Percentiles rank a stretch among this genome's conserved stretches.
Evolutionary conservation across 2,113 vertebrate species (phyloP).

Genomic region (Cyanoramphus novaezelandiae): DNA sequence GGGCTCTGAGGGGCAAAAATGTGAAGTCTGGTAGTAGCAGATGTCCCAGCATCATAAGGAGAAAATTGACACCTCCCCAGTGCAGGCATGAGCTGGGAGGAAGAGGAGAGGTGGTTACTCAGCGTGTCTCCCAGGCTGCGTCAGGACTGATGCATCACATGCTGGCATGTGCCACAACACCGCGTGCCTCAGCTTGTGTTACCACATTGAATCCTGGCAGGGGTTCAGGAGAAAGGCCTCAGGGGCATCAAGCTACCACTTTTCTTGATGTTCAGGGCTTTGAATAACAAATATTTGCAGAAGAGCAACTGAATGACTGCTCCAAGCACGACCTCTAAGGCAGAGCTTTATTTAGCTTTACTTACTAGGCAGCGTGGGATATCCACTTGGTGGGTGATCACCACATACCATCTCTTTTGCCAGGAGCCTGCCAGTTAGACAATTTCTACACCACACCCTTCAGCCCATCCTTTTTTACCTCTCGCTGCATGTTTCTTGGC

Average conservation of each 20-base stretch:
- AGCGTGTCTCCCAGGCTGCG: fast-evolving
- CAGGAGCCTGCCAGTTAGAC: neutral
- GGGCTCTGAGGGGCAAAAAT: neutral
- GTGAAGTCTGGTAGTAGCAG: neutral
- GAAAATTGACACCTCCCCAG: fast-evolving
- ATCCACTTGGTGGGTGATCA: neutral
- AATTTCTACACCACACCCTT: neutral
- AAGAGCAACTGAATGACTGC: neutral
- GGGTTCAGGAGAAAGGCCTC: neutral
- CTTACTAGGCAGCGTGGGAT: neutral
- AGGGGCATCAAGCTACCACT: neutral
- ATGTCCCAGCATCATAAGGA: neutral
- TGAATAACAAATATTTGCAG: neutral
- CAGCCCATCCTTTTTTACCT: neutral
- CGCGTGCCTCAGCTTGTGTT: fast-evolving
- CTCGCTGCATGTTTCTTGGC: neutral
- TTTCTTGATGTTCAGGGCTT: fast-evolving
- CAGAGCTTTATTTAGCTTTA: neutral
- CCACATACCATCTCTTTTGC: fast-evolving
- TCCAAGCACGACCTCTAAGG: neutral
- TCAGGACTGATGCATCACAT: fast-evolving
- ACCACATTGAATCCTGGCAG: neutral
- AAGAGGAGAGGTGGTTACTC: neutral
- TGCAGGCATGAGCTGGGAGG: fast-evolving
- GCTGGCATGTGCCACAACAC: neutral